phyloP scores from a whole-genome alignment of 2,888 invertebrate species.

The Nephrotoma flavescens region DNA sequence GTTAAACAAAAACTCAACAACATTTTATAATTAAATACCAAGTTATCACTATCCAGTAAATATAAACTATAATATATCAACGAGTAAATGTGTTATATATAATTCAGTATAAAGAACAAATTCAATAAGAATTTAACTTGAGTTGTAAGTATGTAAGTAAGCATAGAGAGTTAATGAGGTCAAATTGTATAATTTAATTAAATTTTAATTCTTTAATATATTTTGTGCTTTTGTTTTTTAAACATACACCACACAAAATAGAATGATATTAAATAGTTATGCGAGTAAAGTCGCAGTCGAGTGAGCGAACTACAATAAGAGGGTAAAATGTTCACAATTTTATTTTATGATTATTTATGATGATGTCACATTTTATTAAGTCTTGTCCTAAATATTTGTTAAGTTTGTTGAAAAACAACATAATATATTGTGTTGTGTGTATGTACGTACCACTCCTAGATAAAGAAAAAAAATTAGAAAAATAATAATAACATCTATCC shows the following conservation, averaged over 20 bases:
- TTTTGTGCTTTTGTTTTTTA: background rate
- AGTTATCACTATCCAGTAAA: background rate
- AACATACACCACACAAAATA: background rate
- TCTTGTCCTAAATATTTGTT: background rate
- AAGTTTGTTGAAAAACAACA: background rate
- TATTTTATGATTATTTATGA: background rate
- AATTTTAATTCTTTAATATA: background rate
- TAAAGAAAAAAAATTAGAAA: background rate
- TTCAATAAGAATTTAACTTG: background rate
- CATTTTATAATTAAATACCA: background rate
- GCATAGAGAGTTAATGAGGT: background rate
- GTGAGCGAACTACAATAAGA: background rate
- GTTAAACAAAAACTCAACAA: background rate
- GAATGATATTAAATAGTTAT: background rate
- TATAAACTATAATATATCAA: background rate
- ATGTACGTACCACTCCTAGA: background rate
- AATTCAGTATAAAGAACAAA: background rate
- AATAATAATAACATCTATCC: background rate
- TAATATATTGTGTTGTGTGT: background rate
- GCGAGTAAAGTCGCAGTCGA: background rate
- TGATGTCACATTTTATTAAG: background rate
- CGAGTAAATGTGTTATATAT: background rate
- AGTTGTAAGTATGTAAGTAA: background rate
- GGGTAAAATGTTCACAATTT: background rate
- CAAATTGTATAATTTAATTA: background rate